Percentiles rank a stretch among this genome's conserved stretches.
phyloP scores from a whole-genome alignment of 2,888 invertebrate genomes.

The Amphiduros pacificus region DNA sequence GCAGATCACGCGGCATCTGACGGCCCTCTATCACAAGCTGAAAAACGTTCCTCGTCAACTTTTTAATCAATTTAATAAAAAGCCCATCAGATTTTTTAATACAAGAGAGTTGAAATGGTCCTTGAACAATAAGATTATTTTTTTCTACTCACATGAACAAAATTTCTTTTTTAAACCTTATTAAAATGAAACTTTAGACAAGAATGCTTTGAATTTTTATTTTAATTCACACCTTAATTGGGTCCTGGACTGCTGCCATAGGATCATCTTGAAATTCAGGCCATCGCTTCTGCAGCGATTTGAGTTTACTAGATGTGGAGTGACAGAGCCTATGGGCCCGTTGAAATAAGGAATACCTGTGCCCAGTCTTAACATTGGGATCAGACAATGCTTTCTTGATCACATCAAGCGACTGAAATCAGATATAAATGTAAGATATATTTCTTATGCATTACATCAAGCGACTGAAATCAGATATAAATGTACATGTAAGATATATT shows the following conservation, averaged over 20 bases:
- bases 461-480: too few relatives aligned
- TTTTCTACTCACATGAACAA: too few relatives aligned
- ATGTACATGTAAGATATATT: too few relatives aligned
- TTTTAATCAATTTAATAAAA: background rate
- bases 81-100: too few relatives aligned
- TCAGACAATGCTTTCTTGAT: conserved; percentile 56
- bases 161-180: too few relatives aligned
- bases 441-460: background rate
- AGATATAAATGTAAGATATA: background rate
- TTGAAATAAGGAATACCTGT: conserved; percentile 58
- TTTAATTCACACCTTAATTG: conserved; percentile 29
- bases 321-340: conserved; percentile 57
- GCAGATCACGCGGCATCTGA: too few relatives aligned
- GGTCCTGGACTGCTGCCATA: conserved; percentile 18
- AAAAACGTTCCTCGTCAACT: background rate
- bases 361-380: conserved; percentile 53
- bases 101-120: too few relatives aligned
- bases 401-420: conserved; percentile 53
- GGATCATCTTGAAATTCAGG: conserved; percentile 36
- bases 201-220: too few relatives aligned
- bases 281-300: conserved; percentile 39
- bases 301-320: conserved; percentile 37
- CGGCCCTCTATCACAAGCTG: background rate
- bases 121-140: too few relatives aligned
- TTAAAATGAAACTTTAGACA: too few relatives aligned